These are phyloP conservation scores for Lanistes nyassanus DNA, from an alignment of 1,140 invertebrate species.

Conservation along the genomic window DNA sequence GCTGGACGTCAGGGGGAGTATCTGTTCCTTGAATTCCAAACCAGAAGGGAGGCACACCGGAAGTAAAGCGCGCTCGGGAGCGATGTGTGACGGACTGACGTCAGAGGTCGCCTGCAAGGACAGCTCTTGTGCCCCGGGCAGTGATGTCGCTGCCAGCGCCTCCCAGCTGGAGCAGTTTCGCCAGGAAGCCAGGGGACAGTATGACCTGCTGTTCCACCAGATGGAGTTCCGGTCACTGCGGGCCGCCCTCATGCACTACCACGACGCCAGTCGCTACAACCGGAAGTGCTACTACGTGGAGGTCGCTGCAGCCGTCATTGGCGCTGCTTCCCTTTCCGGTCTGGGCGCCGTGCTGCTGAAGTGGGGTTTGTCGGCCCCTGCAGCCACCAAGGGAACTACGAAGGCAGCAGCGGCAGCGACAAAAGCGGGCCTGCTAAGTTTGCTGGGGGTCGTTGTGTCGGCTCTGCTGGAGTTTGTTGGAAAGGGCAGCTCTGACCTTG, in stretches of 20 bases:
- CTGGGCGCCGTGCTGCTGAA: conserved; percentile 12
- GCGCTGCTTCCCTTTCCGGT: conserved; percentile 20
- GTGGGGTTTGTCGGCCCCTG: background rate
- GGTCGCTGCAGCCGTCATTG: background rate
- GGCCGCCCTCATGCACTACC: conserved; percentile 22
- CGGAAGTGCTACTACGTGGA: conserved; percentile 16
- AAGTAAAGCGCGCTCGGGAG: no score
- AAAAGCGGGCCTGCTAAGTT: background rate
- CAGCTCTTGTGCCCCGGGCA: no score
- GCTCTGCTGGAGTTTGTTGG: conserved; percentile 7
- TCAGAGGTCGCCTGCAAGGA: no score
- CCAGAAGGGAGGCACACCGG: no score
- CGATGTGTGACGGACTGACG: no score
- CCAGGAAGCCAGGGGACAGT: background rate
- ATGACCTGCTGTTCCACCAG: conserved; percentile 13
- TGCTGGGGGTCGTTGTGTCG: background rate
- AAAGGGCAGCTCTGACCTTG: conserved; percentile 11
- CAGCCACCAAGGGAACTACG: background rate
- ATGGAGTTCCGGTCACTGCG: conserved; percentile 9
- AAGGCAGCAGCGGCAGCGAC: background rate
- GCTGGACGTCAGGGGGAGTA: no score
- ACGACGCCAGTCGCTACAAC: conserved; percentile 19
- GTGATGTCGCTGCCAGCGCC: no score
- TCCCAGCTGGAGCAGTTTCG: no score
- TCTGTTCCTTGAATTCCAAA: no score